A percentile compares a stretch with the other conserved stretches of the same genome.
Conservation (phyloP, 2,888 invertebrate species). For the Tetropium fuscum region DNA sequence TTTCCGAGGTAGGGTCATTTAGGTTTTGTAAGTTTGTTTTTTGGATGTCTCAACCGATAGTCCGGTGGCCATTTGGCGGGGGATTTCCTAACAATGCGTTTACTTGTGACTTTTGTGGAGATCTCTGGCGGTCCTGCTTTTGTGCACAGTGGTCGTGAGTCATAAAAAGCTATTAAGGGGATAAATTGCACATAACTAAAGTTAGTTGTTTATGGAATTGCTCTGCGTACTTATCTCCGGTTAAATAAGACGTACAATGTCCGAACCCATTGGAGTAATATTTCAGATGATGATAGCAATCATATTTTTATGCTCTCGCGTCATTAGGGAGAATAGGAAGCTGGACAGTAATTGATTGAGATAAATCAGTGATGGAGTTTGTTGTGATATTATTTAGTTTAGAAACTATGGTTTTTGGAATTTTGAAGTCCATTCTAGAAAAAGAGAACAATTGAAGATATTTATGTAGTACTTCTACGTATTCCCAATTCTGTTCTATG, state of each 20-base stretch:
- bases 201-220: conserved; percentile 42
- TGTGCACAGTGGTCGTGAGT: conserved; percentile 42
- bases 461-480: too few species aligned
- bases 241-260: conserved; percentile 15
- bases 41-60: conserved; percentile 47
- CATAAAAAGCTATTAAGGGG: conserved; percentile 42
- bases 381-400: too few species aligned
- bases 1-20: conserved; percentile 57
- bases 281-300: conserved; percentile 1
- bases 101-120: conserved; percentile 46
- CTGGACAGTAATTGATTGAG: background rate
- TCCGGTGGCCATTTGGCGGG: conserved; percentile 45
- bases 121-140: conserved; percentile 37
- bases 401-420: too few species aligned
- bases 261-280: conserved; percentile 2
- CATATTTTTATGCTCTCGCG: background rate
- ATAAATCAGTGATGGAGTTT: background rate
- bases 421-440: too few species aligned
- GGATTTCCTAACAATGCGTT: conserved; percentile 46
- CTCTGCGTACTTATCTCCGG: conserved; percentile 14
- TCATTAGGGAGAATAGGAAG: background rate
- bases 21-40: conserved; percentile 56
- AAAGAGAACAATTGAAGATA: too few species aligned
- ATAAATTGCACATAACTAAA: conserved; percentile 46
- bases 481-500: too few species aligned